Conservation (phyloP, 2,888 invertebrate genomes). For the Lapara coniferarum region DNA sequence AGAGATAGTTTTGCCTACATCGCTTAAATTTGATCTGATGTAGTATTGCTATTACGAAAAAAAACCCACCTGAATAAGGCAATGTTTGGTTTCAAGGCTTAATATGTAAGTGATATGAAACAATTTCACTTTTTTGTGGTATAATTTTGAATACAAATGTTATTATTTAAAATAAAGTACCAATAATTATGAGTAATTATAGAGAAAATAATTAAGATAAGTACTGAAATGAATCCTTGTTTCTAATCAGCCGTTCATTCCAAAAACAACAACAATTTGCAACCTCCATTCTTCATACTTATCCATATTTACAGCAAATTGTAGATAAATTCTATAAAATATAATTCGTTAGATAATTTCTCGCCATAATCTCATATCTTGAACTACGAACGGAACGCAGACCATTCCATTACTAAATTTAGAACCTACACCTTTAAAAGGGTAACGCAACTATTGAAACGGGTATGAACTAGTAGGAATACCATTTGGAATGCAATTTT, state of each 20-base stretch:
- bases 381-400: slow-evolving; percentile 46
- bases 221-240: not conserved
- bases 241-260: not conserved
- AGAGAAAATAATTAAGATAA: not conserved
- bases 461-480: slow-evolving; percentile 41
- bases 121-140: too few species aligned
- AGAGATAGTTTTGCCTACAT: too few species aligned
- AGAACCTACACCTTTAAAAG: slow-evolving; percentile 68
- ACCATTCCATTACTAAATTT: slow-evolving; percentile 69
- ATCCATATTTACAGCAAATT: not conserved
- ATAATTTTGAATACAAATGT: too few species aligned
- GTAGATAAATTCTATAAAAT: not conserved
- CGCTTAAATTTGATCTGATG: too few species aligned
- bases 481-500: slow-evolving; percentile 5
- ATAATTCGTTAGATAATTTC: not conserved
- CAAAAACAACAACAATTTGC: not conserved
- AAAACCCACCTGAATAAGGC: too few species aligned
- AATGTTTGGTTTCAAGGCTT: too few species aligned
- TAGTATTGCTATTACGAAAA: too few species aligned
- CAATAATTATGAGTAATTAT: not conserved
- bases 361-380: slow-evolving; percentile 22
- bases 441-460: slow-evolving; percentile 54
- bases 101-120: too few species aligned
- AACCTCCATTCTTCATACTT: not conserved
- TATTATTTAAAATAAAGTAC: too few species aligned